Conservation (phyloP, 2,797 vertebrate species). For the Alouatta caraya region DNA sequence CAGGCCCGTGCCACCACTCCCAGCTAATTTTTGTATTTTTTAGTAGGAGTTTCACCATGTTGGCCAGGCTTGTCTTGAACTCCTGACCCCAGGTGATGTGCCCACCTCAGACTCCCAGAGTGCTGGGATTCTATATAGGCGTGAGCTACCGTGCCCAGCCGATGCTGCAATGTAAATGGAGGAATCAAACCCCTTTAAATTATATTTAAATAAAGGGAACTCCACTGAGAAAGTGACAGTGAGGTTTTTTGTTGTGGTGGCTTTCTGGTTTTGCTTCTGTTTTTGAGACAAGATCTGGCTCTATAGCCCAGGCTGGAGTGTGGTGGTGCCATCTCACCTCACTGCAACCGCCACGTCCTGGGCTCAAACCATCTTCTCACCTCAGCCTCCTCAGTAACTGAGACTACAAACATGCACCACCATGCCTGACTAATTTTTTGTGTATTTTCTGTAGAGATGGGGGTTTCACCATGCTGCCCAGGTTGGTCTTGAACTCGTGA, state of each 20-base stretch:
- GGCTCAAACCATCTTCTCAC: not conserved
- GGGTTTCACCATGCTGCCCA: not conserved
- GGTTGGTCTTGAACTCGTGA: not conserved
- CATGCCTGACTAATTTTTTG: not conserved
- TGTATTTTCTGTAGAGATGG: not conserved
- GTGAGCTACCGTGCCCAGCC: rapidly evolving
- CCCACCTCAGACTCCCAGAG: not conserved
- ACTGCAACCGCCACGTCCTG: not conserved
- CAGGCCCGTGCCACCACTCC: rapidly evolving
- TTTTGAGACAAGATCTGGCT: not conserved
- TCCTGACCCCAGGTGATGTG: not conserved
- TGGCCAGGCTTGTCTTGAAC: not conserved
- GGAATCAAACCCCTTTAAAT: not conserved
- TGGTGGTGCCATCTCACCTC: not conserved
- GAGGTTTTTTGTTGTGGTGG: not conserved
- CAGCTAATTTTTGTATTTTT: not conserved
- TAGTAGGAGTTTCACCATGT: not conserved
- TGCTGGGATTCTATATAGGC: not conserved
- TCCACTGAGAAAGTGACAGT: not conserved
- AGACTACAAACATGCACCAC: not conserved
- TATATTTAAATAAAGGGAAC: not conserved
- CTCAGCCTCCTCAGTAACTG: not conserved
- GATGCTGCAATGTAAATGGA: not conserved
- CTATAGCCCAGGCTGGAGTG: not conserved
- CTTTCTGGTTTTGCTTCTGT: not conserved